Conservation (phyloP, 1,140 invertebrate species). For the Acyrthosiphon pisum region DNA sequence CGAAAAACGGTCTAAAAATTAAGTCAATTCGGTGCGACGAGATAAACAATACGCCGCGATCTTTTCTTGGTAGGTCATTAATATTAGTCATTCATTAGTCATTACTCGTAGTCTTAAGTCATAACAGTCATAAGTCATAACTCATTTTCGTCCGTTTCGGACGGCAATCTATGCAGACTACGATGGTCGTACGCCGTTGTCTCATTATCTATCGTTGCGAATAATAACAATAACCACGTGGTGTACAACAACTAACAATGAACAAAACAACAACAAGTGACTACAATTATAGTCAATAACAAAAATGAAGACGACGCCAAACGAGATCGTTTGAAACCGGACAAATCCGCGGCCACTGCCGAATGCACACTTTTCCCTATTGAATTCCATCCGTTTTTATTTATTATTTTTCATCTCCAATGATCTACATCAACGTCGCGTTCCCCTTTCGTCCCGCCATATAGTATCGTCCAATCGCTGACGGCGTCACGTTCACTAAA, state of each 20-base stretch:
- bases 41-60: neutral
- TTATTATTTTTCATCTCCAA: conserved; percentile 15
- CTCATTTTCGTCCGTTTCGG: neutral
- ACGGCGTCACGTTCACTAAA: neutral
- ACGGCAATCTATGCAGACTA: too few species aligned
- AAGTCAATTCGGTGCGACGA: neutral
- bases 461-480: neutral
- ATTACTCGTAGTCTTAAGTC: neutral
- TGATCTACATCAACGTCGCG: neutral
- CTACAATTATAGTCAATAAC: too few species aligned
- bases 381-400: neutral
- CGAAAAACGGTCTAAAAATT: neutral
- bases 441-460: neutral
- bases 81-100: neutral
- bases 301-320: neutral
- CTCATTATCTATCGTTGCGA: neutral
- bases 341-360: neutral
- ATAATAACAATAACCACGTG: neutral
- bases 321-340: neutral
- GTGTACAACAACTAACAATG: neutral
- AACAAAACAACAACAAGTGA: too few species aligned
- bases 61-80: neutral
- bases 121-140: neutral
- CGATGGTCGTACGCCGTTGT: neutral
- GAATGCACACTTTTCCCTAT: neutral